Conservation (phyloP, 2,888 invertebrate genomes). For the Diogma glabrata region DNA sequence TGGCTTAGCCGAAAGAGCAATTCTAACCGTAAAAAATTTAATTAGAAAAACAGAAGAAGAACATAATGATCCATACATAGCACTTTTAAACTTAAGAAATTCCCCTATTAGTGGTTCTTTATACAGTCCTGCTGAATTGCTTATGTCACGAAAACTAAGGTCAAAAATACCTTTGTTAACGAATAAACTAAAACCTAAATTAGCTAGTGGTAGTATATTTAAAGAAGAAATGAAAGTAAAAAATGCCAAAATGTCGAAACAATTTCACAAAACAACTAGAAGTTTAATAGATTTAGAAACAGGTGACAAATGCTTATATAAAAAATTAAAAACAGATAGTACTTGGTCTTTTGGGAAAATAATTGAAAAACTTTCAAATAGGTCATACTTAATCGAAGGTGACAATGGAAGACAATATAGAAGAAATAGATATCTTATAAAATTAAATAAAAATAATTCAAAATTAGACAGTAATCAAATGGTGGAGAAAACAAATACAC, state of each 20-base stretch:
- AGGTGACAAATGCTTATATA: not conserved
- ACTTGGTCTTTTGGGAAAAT: not conserved
- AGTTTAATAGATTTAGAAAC: not conserved
- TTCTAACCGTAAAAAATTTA: not conserved
- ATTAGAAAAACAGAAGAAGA: not conserved
- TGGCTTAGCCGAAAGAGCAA: not conserved
- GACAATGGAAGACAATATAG: not conserved
- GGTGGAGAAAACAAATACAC: not conserved
- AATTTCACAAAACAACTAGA: not conserved
- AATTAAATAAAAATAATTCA: not conserved
- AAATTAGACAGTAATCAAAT: not conserved
- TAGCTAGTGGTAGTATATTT: not conserved
- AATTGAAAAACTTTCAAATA: constrained; percentile 1
- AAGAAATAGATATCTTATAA: not conserved
- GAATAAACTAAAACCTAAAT: not conserved
- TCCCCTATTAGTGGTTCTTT: no score
- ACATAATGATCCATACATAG: not conserved
- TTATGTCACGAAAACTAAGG: not conserved
- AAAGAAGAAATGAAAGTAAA: not conserved
- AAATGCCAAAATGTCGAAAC: no score
- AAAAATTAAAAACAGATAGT: not conserved
- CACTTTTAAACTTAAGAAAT: not conserved
- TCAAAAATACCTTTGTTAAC: not conserved
- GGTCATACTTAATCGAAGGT: not conserved
- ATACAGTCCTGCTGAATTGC: not conserved